Evolutionary conservation across 2,113 vertebrate species (phyloP), one percentile per base, ranked within the genome.

Genomic region (Echinops telfairi): DNA sequence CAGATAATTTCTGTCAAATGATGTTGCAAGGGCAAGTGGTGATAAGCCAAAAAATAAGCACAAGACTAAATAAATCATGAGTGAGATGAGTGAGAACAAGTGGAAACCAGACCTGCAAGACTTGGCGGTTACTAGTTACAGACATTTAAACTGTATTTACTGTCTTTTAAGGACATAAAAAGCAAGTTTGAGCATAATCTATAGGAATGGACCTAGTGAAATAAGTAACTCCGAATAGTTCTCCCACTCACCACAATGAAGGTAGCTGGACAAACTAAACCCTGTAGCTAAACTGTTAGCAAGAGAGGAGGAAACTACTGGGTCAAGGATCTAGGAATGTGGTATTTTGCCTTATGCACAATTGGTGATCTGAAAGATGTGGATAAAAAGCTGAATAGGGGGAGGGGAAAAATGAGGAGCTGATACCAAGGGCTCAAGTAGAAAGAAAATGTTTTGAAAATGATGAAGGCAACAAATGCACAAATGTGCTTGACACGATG

Each of bases 21-120:
- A 89, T 87, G 83, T 89, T 68, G 86, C 8, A 78, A 70, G 43
- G 81, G n/a, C n/a, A n/a, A n/a, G n/a, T n/a, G n/a, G n/a, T n/a
- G n/a, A n/a, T n/a, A n/a, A n/a, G n/a, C n/a, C 27, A 36, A 29
- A 16, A 64, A 70, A 5, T 17, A 81, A 29, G 4, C 27, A 15
- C 53, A 68, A 7, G 91, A 62, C 11, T 64, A 57, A 86, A 19
- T 85, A 23, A 87, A 25, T 40, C 40, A 40, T 80, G 27, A n/a
- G n/a, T n/a, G n/a, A n/a, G n/a, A 27, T 86, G 33, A 83, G 22
- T 33, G 83, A 77, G 62, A 78, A 36, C 22, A 73, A 83, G 33
- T 14, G 60, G 60, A 86, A 88, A 85, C 6, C 40, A 40, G 40
- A 40, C 23, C 57, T 29, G 6, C 19, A 62, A 79, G 60, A 10